phyloP scores from a whole-genome alignment of 30 jellyfish, hydroid and myxozoan genomes.

The Chrysaora quinquecirrha region DNA sequence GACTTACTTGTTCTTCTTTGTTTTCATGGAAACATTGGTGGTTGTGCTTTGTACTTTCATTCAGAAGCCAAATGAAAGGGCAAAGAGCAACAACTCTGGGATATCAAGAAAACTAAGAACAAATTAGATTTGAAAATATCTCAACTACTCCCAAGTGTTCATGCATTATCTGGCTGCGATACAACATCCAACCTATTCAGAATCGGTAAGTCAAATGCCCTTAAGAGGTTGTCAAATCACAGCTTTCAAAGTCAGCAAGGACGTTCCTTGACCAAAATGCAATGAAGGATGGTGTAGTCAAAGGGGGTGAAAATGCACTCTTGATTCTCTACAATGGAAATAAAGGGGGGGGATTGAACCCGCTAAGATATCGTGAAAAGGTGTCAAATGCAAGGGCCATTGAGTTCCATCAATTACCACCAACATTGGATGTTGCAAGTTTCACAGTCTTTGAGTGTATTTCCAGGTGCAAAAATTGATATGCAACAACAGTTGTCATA shows the following conservation, averaged over 20 bases:
- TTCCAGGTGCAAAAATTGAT: slow-evolving; percentile 42
- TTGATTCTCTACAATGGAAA: slow-evolving; percentile 19
- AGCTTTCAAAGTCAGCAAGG: slow-evolving; percentile 2
- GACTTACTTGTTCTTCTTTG: slow-evolving; percentile 56
- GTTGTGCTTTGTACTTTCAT: slow-evolving; percentile 6
- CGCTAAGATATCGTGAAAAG: too few relatives aligned
- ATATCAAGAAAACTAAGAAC: slow-evolving; percentile 27
- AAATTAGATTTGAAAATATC: slow-evolving; percentile 27
- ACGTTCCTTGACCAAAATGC: slow-evolving; percentile 8
- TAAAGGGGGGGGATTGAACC: too few relatives aligned
- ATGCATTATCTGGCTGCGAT: slow-evolving; percentile 57
- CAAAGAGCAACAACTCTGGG: slow-evolving; percentile 31
- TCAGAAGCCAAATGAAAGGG: slow-evolving; percentile 21
- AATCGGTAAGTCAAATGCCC: slow-evolving; percentile 41
- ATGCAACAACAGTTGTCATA: slow-evolving; percentile 14
- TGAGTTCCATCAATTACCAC: slow-evolving; percentile 18
- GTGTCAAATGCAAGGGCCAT: too few relatives aligned
- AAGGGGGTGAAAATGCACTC: slow-evolving; percentile 57
- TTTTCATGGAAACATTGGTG: slow-evolving; percentile 40
- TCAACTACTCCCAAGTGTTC: slow-evolving; percentile 12
- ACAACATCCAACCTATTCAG: slow-evolving; percentile 45
- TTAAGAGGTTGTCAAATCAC: slow-evolving; percentile 28
- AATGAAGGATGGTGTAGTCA: slow-evolving; percentile 18
- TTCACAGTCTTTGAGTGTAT: slow-evolving; percentile 43
- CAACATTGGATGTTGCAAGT: slow-evolving; percentile 39